These are phyloP conservation scores for Fistularia commersonii DNA, from an alignment of 2,797 vertebrate species.

Conservation along the genomic window DNA sequence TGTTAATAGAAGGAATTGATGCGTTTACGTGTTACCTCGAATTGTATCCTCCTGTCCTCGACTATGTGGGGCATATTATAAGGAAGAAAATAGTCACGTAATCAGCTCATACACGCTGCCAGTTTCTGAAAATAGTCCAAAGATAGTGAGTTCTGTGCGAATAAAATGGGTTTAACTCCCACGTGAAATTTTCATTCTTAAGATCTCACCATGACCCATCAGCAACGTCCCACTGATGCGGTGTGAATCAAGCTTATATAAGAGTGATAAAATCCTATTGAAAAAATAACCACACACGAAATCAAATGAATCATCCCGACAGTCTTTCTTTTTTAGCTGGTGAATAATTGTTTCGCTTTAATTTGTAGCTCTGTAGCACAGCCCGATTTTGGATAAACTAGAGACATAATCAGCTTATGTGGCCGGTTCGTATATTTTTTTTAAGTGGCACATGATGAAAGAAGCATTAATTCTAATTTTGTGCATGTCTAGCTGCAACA, in stretches of 20 bases:
- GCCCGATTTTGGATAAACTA: neutral
- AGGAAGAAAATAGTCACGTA: conserved; percentile 13
- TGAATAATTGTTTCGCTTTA: conserved; percentile 19
- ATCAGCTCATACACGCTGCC: neutral
- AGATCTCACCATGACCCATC: conserved; percentile 31
- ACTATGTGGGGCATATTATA: conserved; percentile 1
- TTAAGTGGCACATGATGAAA: conserved; percentile 40
- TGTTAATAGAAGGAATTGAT: neutral
- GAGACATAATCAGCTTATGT: conserved; percentile 41
- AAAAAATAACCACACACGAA: conserved; percentile 12
- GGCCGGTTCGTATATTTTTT: conserved; percentile 3
- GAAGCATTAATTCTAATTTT: conserved; percentile 21
- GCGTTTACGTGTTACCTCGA: conserved; percentile 13
- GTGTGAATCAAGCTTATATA: conserved; percentile 35
- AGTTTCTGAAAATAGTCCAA: conserved; percentile 24
- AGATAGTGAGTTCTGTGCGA: conserved; percentile 6
- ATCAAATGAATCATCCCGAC: conserved; percentile 17
- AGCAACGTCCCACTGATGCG: conserved; percentile 25
- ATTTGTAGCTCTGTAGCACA: conserved; percentile 26
- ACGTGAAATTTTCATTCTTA: conserved; percentile 37
- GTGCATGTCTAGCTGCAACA: too few relatives aligned
- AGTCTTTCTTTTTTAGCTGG: conserved; percentile 2
- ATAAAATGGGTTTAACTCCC: conserved; percentile 36
- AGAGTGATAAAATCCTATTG: conserved; percentile 23
- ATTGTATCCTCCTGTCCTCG: neutral